Evolutionary conservation across 2,888 invertebrate genomes (phyloP).

Genomic region (Thera obeliscata): DNA sequence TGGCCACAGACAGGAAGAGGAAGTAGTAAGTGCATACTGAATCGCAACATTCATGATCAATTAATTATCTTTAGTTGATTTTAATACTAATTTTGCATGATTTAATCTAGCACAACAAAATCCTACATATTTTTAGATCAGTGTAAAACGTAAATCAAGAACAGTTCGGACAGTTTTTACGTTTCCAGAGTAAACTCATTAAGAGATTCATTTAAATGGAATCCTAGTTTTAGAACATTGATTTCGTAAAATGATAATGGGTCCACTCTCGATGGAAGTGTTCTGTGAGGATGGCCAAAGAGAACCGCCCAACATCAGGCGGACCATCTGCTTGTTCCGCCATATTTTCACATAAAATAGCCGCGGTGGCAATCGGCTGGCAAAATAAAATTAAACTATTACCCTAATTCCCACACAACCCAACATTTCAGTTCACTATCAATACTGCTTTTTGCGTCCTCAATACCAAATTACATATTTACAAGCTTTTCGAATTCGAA

Average conservation of each 20-base stretch:
- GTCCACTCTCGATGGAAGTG: neutral
- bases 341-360: conserved; percentile 1
- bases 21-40: neutral
- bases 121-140: too few species aligned
- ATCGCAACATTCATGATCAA: neutral
- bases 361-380: neutral
- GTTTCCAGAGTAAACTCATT: conserved; percentile 12
- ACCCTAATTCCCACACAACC: conserved; percentile 3
- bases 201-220: conserved; percentile 32
- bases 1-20: conserved; percentile 2
- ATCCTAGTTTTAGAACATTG: conserved; percentile 7
- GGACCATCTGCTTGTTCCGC: neutral
- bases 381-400: conserved; percentile 13
- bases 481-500: conserved; percentile 6
- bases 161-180: neutral
- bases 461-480: conserved; percentile 5
- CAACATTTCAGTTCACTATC: conserved; percentile 6
- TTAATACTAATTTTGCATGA: neutral
- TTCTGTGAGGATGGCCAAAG: neutral
- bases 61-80: neutral
- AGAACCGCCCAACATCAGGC: neutral
- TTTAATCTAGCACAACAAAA: neutral
- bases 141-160: neutral
- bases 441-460: conserved; percentile 17
- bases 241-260: conserved; percentile 6